Evolutionary conservation across 2,888 invertebrate species (phyloP).

Genomic region (Andrena bucephala): DNA sequence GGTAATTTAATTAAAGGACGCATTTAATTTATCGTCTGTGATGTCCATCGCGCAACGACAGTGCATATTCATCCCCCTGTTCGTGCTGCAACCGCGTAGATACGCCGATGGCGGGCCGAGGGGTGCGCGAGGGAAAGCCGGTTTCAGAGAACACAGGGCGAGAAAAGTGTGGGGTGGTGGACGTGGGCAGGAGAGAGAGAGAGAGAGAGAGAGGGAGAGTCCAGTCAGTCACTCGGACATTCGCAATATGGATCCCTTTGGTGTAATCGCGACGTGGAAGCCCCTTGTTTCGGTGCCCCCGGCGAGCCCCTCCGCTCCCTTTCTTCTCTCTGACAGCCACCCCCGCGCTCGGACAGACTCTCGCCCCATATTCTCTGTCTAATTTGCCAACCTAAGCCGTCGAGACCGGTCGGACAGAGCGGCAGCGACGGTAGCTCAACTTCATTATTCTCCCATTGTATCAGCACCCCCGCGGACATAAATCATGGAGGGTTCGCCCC

Average conservation of each 20-base stretch:
- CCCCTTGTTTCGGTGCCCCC: constrained; percentile 71
- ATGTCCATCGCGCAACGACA: constrained; percentile 21
- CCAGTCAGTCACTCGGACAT: constrained; percentile 74
- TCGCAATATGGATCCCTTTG: constrained; percentile 75
- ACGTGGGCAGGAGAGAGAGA: constrained; percentile 33
- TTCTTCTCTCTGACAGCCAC: constrained; percentile 38
- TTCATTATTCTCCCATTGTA: constrained; percentile 84
- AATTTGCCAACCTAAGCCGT: constrained; percentile 81
- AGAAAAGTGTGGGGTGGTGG: constrained; percentile 62
- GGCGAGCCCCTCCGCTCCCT: constrained; percentile 46
- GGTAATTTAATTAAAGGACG: constrained; percentile 14
- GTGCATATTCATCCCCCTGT: constrained; percentile 24
- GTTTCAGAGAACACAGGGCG: constrained; percentile 41
- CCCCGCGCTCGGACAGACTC: constrained; percentile 64
- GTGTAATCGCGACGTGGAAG: constrained; percentile 73
- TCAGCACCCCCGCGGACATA: constrained; percentile 79
- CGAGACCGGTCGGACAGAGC: constrained; percentile 74
- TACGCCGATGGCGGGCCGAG: constrained; percentile 16
- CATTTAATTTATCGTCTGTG: constrained; percentile 24
- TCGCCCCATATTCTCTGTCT: constrained; percentile 78
- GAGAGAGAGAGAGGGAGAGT: constrained; percentile 35
- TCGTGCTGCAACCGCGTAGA: constrained; percentile 20
- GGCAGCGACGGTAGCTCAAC: constrained; percentile 76
- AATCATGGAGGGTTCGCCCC: constrained; percentile 76
- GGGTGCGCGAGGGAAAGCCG: background rate